These are phyloP conservation scores for Himalopsyche japonica DNA, from an alignment of 2,888 invertebrate species.

Conservation along the genomic window DNA sequence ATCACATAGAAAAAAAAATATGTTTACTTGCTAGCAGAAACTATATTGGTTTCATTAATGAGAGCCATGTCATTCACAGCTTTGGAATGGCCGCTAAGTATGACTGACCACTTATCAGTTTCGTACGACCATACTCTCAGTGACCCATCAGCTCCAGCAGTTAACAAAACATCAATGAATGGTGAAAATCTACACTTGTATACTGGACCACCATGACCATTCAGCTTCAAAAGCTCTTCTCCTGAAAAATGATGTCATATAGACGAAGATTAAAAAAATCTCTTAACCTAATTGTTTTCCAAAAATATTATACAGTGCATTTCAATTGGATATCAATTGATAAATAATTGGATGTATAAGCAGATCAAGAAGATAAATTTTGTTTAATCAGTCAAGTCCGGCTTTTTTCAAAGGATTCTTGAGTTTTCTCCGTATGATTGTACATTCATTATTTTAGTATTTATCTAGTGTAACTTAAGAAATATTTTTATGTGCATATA, in stretches of 20 bases:
- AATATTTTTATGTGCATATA: too few species aligned
- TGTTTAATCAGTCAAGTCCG: too few species aligned
- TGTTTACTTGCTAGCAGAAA: constrained; percentile 68
- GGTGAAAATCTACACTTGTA: constrained; percentile 72
- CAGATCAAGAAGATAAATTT: too few species aligned
- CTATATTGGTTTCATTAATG: constrained; percentile 70
- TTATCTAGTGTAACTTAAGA: too few species aligned
- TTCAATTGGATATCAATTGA: too few species aligned
- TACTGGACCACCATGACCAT: constrained; percentile 70
- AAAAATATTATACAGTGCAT: too few species aligned
- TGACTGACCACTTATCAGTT: constrained; percentile 68
- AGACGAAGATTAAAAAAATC: too few species aligned
- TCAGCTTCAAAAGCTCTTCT: constrained; percentile 55
- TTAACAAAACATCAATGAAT: constrained; percentile 68
- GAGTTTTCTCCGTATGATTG: too few species aligned
- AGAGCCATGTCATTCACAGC: constrained; percentile 66
- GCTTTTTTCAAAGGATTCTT: too few species aligned
- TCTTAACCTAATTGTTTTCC: too few species aligned
- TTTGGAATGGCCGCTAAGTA: constrained; percentile 67
- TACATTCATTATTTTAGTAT: too few species aligned
- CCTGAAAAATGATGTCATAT: constrained; percentile 43
- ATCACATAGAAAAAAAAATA: neutral
- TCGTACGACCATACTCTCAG: constrained; percentile 73
- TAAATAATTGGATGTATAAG: too few species aligned
- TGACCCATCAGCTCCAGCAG: constrained; percentile 70